Evolutionary conservation across 2,113 vertebrate genomes (phyloP), one percentile per base, ranked within the genome.

Genomic region (Anthoscopus minutus): DNA sequence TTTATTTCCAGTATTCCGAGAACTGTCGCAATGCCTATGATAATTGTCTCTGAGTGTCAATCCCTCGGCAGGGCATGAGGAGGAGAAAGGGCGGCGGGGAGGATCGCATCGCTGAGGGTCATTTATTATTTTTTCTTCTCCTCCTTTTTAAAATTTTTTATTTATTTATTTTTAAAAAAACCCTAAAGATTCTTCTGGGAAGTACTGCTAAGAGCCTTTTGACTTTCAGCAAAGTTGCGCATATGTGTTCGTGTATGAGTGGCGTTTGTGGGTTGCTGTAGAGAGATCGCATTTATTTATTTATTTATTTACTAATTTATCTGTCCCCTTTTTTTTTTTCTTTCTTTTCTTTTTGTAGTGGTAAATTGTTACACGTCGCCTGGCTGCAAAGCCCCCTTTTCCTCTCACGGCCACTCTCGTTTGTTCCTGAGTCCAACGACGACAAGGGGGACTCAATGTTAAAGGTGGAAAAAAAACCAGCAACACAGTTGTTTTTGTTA

Each of bases 401-500:
- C 38, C 45, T 69, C 58, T n/a, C 79, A 57, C 80, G 38, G 88
- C 93, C 88, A 16, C 38, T 94, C 80, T 85, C 65, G 71, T 83
- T 81, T 91, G 82, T 84, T 89, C 67, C 78, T 5, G 71, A 95
- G 40, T 71, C 87, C 81, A 71, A 88, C 35, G 70, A 88, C 83
- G 88, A 93, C 93, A 83, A 96, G 90, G 89, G 95, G 93, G 90
- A 96, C 79, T 95, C 90, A 50, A 73, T 91, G 97, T 94, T 92
- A 82, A 74, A 86, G 69, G 92, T 87, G 84, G 87, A 70, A 82
- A 79, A 78, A 92, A 83, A 11, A 9, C 7, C 48, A 93, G 92
- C 91, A 92, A 86, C 96, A 78, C 51, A 94, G 96, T 79, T 93
- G 96, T 94, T 96, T 96, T 92, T 97, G 96, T 98, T 98, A 96